Percentiles rank a stretch among this genome's conserved stretches.
Evolutionary conservation across 2,113 vertebrate species (phyloP).

Genomic region (Oophaga pumilio): DNA sequence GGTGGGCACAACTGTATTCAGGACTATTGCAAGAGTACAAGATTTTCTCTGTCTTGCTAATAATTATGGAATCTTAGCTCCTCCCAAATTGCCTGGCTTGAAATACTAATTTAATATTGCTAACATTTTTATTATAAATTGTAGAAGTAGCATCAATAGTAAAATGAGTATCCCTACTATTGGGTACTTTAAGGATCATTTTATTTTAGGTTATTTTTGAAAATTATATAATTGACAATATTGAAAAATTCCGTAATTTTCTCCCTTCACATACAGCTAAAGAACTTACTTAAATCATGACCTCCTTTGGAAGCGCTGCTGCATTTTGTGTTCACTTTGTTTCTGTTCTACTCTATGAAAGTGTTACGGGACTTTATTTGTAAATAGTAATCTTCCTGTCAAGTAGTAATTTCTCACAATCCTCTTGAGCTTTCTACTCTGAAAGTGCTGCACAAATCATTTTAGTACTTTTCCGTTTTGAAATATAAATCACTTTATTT

Average conservation of each 20-base stretch:
- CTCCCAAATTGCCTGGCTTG: too few relatives aligned
- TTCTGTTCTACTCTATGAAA: not conserved
- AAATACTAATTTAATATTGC: too few relatives aligned
- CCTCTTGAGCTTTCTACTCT: not conserved
- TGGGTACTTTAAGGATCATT: too few relatives aligned
- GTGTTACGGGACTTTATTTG: conserved; percentile 30
- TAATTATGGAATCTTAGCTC: too few relatives aligned
- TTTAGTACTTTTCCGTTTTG: conserved; percentile 14
- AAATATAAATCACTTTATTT: conserved; percentile 4
- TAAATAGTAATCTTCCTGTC: conserved; percentile 32
- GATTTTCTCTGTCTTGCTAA: too few relatives aligned
- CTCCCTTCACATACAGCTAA: not conserved
- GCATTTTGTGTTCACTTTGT: not conserved
- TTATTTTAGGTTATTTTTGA: not conserved
- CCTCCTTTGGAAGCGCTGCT: not conserved
- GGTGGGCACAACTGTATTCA: too few relatives aligned
- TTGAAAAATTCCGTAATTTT: not conserved
- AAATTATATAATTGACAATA: not conserved
- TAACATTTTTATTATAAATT: too few relatives aligned
- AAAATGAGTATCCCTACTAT: too few relatives aligned
- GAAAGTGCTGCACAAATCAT: conserved; percentile 14
- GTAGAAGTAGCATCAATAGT: too few relatives aligned
- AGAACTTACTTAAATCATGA: not conserved
- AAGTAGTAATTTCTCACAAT: conserved; percentile 27
- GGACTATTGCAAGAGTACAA: too few relatives aligned